Conservation (phyloP, 2,888 invertebrate genomes). For the Chymomyza amoena region DNA sequence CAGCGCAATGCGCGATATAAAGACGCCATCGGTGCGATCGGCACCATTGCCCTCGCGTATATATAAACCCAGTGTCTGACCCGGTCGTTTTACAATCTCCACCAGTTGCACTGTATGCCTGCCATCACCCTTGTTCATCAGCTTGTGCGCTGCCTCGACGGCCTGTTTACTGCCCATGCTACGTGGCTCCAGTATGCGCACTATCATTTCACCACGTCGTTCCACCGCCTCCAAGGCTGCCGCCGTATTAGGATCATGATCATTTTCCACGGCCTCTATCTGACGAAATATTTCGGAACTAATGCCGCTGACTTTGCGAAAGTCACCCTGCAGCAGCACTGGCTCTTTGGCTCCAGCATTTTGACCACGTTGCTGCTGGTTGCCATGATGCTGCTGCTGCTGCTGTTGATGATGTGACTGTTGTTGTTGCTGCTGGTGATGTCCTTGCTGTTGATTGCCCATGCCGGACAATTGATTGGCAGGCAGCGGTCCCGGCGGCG, state of each 20-base stretch:
- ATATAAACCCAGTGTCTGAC: slow-evolving; percentile 98
- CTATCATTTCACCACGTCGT: slow-evolving; percentile 96
- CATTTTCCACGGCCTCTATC: slow-evolving; percentile 97
- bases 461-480: slow-evolving; percentile 81
- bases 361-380: slow-evolving; percentile 2
- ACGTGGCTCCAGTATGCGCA: slow-evolving; percentile 91
- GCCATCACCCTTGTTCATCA: slow-evolving; percentile 82
- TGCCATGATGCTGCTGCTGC: slow-evolving; percentile 56
- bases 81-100: slow-evolving; percentile 99
- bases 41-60: slow-evolving; percentile 99
- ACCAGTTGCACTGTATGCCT: slow-evolving; percentile 92
- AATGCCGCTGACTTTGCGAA: slow-evolving; percentile 97
- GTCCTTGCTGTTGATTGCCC: slow-evolving; percentile 75
- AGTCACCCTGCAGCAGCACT: slow-evolving; percentile 94
- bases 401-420: slow-evolving; percentile 80
- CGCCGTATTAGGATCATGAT: slow-evolving; percentile 95
- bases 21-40: slow-evolving; percentile 96
- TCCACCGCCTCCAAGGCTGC: slow-evolving; percentile 96
- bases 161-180: slow-evolving; percentile 93
- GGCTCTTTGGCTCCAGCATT: slow-evolving; percentile 80
- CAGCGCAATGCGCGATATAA: slow-evolving; percentile 96
- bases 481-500: slow-evolving; percentile 84
- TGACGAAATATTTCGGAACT: slow-evolving; percentile 97
- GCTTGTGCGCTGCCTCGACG: slow-evolving; percentile 91
- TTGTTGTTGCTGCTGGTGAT: slow-evolving; percentile 75